Evolutionary conservation across 2,113 vertebrate species (phyloP), one percentile per base, ranked within the genome.

Genomic region (Tyto alba): DNA sequence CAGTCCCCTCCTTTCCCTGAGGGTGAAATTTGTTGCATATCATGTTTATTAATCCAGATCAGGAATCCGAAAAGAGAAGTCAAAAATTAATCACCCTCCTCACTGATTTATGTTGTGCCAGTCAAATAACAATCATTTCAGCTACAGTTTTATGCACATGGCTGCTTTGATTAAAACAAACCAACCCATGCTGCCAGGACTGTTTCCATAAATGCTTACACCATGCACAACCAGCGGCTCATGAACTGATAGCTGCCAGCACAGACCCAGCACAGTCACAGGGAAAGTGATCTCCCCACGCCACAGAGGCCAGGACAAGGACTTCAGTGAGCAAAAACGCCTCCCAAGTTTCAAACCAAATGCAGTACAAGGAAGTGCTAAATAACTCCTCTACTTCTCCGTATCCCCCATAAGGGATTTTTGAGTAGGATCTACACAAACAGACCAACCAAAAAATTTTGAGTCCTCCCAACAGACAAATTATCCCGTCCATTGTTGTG

Each of bases 221-320:
- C 13, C 3, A 2, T 0, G 0, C 23, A 8, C 0, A 1, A 34
- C 40, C 27, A 3, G 32, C 2, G 38, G 40, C 59, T 16, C 34
- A 16, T 1, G 18, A 36, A 53, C n/a, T 32, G 23, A 5, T 0
- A 2, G 50, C 66, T 48, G 60, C 32, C 17, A 41, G 48, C 34
- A 27, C 0, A 0, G 36, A 21, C 50, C 21, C 50, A 16, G 43
- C n/a, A 36, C 22, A 2, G 43, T 7, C 79, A 38, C 6, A 17
- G 30, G 32, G 27, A 41, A 59, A 60, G 57, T 16, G 41, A 40
- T 4, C 36, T 60, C 48, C 34, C 13, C 17, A 8, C 29, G 4
- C 25, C 38, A 25, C 0, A 0, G 57, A 34, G 53, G 23, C 36
- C 43, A 40, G 15, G 11, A 16, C 1, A 34, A 27, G 26, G 55